phyloP scores from a whole-genome alignment of 2,113 vertebrate species.

The Pterocles gutturalis region DNA sequence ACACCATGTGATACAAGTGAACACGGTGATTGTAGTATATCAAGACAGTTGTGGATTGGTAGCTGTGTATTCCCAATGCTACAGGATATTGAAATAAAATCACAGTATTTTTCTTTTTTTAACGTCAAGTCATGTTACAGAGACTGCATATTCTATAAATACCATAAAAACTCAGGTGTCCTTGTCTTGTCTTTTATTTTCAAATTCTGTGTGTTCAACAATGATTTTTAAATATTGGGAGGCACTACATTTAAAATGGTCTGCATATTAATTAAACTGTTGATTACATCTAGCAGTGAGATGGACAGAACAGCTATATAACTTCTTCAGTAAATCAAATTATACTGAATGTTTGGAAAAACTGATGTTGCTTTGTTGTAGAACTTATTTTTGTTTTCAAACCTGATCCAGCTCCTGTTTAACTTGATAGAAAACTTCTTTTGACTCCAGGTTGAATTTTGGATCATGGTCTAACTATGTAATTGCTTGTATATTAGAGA shows the following conservation, averaged over 20 bases:
- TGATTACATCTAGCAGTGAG: not conserved
- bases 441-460: not conserved
- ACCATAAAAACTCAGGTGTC: not conserved
- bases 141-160: not conserved
- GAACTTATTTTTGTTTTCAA: not conserved
- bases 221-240: not conserved
- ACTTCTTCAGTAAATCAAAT: not conserved
- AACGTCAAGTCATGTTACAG: not conserved
- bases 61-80: not conserved
- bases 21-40: not conserved
- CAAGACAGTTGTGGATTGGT: not conserved
- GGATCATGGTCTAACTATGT: not conserved
- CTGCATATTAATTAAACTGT: not conserved
- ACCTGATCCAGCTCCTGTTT: not conserved
- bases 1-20: not conserved
- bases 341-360: not conserved
- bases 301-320: not conserved
- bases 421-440: not conserved
- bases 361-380: not conserved
- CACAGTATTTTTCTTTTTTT: not conserved
- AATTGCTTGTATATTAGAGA: not conserved
- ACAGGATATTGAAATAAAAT: not conserved
- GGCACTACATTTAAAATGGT: not conserved
- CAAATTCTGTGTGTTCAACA: not conserved
- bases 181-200: not conserved